Evolutionary conservation across 23 tunicate species (phyloP).

Genomic region (Styela clava): DNA sequence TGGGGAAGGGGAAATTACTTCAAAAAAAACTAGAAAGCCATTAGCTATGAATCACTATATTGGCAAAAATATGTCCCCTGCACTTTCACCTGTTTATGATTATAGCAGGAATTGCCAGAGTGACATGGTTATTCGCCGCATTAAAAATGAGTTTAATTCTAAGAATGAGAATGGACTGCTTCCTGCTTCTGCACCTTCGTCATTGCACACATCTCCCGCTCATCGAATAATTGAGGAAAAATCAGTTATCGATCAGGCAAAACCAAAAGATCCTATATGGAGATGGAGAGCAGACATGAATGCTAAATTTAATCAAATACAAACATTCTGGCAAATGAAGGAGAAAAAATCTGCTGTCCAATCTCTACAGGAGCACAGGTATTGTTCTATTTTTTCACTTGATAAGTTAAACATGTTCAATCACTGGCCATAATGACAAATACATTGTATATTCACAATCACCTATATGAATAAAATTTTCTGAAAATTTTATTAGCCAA

Average conservation of each 20-base stretch:
- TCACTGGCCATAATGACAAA: too few species aligned
- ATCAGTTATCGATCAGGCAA: background rate
- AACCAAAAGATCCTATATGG: constrained; percentile 1
- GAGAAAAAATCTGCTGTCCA: constrained; percentile 36
- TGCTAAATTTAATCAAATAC: constrained; percentile 58
- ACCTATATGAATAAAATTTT: too few species aligned
- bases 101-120: background rate
- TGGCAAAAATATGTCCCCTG: background rate
- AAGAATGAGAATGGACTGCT: background rate
- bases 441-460: too few species aligned
- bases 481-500: too few species aligned
- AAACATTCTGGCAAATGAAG: constrained; percentile 63
- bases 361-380: constrained; percentile 57
- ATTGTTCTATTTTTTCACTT: too few species aligned
- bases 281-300: constrained; percentile 20
- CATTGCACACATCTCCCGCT: constrained; percentile 49
- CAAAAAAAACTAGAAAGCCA: background rate
- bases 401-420: too few species aligned
- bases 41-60: background rate
- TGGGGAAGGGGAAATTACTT: too few species aligned
- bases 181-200: constrained; percentile 60
- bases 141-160: background rate
- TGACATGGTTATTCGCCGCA: background rate
- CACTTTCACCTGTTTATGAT: background rate
- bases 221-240: background rate